A percentile compares a stretch with the other conserved stretches of the same genome.
Conservation (phyloP, 2,797 vertebrate species). For the Argentina silus region DNA sequence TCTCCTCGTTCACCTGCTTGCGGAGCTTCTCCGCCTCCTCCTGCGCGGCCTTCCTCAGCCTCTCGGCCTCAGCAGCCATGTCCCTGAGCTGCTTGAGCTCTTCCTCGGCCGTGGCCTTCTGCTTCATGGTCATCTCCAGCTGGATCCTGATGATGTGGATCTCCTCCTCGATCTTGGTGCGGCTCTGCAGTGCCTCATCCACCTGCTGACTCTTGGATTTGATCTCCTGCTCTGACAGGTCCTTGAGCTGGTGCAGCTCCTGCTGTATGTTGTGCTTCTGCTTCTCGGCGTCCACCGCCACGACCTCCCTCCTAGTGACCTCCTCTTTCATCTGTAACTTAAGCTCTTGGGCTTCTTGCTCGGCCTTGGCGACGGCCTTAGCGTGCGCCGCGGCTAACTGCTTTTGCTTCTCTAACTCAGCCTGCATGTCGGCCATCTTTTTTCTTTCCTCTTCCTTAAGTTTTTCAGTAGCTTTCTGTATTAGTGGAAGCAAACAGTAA, state of each 20-base stretch:
- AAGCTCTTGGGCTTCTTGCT: slow-evolving; percentile 87
- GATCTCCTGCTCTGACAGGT: slow-evolving; percentile 89
- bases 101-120: slow-evolving; percentile 80
- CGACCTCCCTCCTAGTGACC: slow-evolving; percentile 85
- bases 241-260: slow-evolving; percentile 88
- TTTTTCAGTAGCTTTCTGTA: slow-evolving; percentile 91
- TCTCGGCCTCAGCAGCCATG: slow-evolving; percentile 85
- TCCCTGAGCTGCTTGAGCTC: slow-evolving; percentile 85
- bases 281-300: slow-evolving; percentile 87
- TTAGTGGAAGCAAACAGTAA: slow-evolving; percentile 62
- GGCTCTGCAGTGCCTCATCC: slow-evolving; percentile 86
- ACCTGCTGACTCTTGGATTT: slow-evolving; percentile 87
- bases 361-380: slow-evolving; percentile 89
- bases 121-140: slow-evolving; percentile 84
- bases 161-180: slow-evolving; percentile 91
- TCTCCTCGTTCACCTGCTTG: slow-evolving; percentile 90
- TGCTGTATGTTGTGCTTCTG: slow-evolving; percentile 94
- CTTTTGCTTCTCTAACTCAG: slow-evolving; percentile 91
- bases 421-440: slow-evolving; percentile 91
- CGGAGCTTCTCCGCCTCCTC: slow-evolving; percentile 93
- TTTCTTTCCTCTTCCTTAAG: slow-evolving; percentile 91
- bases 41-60: slow-evolving; percentile 84
- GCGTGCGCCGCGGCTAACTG: slow-evolving; percentile 91
- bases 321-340: slow-evolving; percentile 91
- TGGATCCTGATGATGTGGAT: slow-evolving; percentile 90